Evolutionary conservation across 2,113 vertebrate genomes (phyloP), one percentile per base, ranked within the genome.

Genomic region (Pavo muticus): DNA sequence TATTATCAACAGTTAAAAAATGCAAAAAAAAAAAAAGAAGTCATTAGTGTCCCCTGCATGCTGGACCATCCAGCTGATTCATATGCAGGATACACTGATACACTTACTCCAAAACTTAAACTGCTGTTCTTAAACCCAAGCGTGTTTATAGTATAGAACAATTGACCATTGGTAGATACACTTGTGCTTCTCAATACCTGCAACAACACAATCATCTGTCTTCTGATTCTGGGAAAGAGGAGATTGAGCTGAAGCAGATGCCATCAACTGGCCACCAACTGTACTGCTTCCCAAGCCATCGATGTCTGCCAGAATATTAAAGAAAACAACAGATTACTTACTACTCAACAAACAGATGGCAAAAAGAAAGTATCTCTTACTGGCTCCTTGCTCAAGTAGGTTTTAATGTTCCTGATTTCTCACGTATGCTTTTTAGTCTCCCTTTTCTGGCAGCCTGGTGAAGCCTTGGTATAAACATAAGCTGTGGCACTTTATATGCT

Each of bases 221-320:
- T 97, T 97, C 92, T 87, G 97, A 81, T 97, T 98, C 54, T 98
- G 98, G 94, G 95, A 96, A 59, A 99, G 98, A 4, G 98, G 98
- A 11, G 98, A 99, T 10, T 98, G 98, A 40, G 96, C 91, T 25
- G 98, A 98, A 6, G 98, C 98, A 14, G 97, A 98, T 74, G 98
- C 97, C 97, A 99, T 98, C 97, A 99, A 87, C 44, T 99, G 99
- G 54, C 99, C 99, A 42, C 99, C 99, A 6, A 99, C 98, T 0
- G 98, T 98, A 76, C 98, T 99, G 97, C 99, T 99, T 95, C 99
- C 99, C 95, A 99, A 97, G 32, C 99, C 99, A 10, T 99, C 99
- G 0, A 99, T 99, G 63, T 99, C 99, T 99, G 97, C 25, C 91
- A 79, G 92, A 75, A 94, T 21, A 70, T 96, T 20, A 76, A 78